phyloP scores from a whole-genome alignment of 1,140 invertebrate genomes.

The Ladona fulva region DNA sequence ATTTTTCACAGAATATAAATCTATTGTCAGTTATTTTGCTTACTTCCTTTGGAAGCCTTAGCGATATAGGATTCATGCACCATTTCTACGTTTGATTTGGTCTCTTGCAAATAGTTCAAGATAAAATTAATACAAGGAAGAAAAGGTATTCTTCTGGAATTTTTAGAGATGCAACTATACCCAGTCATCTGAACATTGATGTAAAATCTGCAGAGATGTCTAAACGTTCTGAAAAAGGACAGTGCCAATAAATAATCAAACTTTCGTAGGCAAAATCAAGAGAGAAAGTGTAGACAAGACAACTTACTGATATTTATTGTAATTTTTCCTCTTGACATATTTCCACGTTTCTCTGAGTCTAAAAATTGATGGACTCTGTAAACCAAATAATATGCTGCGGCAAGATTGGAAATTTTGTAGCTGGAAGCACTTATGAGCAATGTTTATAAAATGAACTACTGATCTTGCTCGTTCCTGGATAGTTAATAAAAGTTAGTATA shows the following conservation, averaged over 20 bases:
- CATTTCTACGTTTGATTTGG: no score
- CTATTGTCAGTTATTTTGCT: no score
- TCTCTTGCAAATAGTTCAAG: slow-evolving; percentile 24
- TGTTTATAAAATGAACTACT: slow-evolving; percentile 42
- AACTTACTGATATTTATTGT: slow-evolving; percentile 41
- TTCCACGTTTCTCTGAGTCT: slow-evolving; percentile 41
- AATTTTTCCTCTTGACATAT: slow-evolving; percentile 40
- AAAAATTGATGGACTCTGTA: slow-evolving; percentile 44
- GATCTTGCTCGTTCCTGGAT: slow-evolving; percentile 38
- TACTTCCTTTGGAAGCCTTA: no score
- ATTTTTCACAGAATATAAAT: no score
- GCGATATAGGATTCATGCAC: slow-evolving; percentile 28
- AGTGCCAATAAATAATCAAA: neutral
- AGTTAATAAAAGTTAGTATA: no score
- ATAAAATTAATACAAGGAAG: slow-evolving; percentile 42
- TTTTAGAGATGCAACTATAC: slow-evolving; percentile 34
- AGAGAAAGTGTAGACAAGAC: slow-evolving; percentile 12
- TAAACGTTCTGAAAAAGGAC: slow-evolving; percentile 30
- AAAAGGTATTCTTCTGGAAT: slow-evolving; percentile 30
- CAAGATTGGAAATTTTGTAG: slow-evolving; percentile 46
- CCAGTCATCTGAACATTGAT: slow-evolving; percentile 30
- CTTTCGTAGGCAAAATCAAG: neutral
- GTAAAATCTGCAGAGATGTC: slow-evolving; percentile 39
- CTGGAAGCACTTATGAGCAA: slow-evolving; percentile 41
- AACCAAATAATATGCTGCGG: slow-evolving; percentile 41